Conservation (phyloP, 2,113 vertebrate species). For the Caranx melampygus region DNA sequence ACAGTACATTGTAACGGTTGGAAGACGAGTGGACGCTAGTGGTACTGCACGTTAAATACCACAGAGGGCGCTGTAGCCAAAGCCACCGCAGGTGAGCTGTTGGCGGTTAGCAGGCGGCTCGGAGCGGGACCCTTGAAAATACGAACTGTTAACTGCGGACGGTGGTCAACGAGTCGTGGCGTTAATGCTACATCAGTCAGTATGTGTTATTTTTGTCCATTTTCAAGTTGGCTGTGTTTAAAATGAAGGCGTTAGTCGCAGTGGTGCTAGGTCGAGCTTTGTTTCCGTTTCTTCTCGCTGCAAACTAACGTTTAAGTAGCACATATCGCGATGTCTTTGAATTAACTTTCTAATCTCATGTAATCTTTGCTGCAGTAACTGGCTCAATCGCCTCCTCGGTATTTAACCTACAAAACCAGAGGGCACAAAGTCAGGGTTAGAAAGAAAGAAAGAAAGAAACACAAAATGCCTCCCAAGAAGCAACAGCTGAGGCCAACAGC, state of each 20-base stretch:
- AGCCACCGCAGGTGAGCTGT: not conserved
- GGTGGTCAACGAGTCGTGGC: not conserved
- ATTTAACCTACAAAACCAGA: not conserved
- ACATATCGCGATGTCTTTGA: conserved; percentile 15
- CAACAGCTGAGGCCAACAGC: conserved; percentile 71
- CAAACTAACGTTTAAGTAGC: conserved; percentile 1
- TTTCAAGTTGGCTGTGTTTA: not conserved
- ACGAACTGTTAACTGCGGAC: not conserved
- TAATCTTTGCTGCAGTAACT: not conserved
- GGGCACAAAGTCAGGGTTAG: not conserved
- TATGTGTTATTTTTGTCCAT: fast-evolving
- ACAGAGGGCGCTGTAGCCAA: conserved; percentile 30
- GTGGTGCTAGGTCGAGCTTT: not conserved
- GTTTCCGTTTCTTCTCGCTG: not conserved
- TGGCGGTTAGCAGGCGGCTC: conserved; percentile 51
- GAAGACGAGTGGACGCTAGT: fast-evolving
- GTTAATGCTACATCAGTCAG: fast-evolving
- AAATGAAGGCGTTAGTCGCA: not conserved
- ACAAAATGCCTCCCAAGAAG: conserved; percentile 88
- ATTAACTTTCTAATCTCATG: conserved; percentile 11
- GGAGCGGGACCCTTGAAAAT: conserved; percentile 76
- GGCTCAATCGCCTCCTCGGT: not conserved
- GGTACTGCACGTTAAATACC: not conserved
- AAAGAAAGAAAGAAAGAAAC: not conserved
- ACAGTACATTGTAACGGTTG: fast-evolving